Base-by-base conservation (phyloP, 2,797 vertebrate genomes). In the Carcharodon carcharias region DNA sequence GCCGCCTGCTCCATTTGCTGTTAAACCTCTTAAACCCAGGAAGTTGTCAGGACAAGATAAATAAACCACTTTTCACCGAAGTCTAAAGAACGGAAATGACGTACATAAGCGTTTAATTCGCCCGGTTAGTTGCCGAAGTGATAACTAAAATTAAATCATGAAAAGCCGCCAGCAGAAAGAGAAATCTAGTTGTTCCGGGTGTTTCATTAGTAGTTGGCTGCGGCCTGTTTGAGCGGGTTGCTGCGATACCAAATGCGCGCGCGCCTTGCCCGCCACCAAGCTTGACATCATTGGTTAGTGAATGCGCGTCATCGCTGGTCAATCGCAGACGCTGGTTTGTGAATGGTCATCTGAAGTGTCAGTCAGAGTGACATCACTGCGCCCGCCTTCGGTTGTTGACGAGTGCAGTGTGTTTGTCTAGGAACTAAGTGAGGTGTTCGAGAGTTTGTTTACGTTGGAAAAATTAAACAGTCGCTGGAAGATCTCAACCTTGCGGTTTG, bases 361-460 rank as follows among this genome's bases (percentile, higher is more conserved):
- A 14, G 65, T 67, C 12, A 35, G 2, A 7, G 4, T 35, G 67
- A 73, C 67, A 45, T 35, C 94, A n/a, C 8, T 31, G 28, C 26
- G 14, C 65, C 40, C 65, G 40, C 40, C 67, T 18, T 28, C 4
- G 92, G 21, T 67, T 71, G 65, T 71, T 63, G 94, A 35, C 14
- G 26, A 7, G 23, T 56, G 31, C 71, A 16, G 3, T 26, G 50
- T 28, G 56, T 93, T 26, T 67, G 61, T 67, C 91, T 26, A 69
- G 11, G 26, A 73, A 71, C 67, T 50, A 31, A 56, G 67, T 50
- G 9, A 31, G 88, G 11, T 63, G 58, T 21, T 92, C 4, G 89
- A 71, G 69, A 56, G 67, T 95, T 95, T 95, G 94, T 95, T 95
- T 95, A 95, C 69, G 12, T 77, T 58, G 26, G 69, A 77, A 35